Evolutionary conservation across 53 echinoderm and acorn worm genomes (phyloP), one percentile per base, ranked within the genome.

Genomic region (Apostichopus leukothele): DNA sequence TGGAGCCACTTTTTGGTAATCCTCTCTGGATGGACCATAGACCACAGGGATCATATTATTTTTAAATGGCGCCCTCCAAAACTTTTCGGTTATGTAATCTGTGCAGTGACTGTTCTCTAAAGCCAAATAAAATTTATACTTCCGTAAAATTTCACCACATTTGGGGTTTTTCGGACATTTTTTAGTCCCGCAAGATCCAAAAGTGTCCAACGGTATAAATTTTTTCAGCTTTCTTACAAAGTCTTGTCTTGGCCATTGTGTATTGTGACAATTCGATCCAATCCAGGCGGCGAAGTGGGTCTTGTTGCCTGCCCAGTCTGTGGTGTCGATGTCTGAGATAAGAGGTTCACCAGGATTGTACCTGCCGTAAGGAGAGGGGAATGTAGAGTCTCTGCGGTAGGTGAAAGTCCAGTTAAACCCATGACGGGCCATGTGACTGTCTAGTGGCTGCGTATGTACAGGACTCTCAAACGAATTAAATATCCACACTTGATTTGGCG

Each of bases 51-150:
- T 90, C 6, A 95, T 74, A 21, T 88, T 92, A 16, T 92, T 89
- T 18, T 61, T 76, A 3, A 90, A 52, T 2, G 95, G 75, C 9
- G 89, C 91, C 21, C 90, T 84, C 96, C 96, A 96, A 18, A 96
- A 86, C 74, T 92, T 96, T 79, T 96, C 94, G 0, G 96, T 96
- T n/a, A 96, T 96, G 81, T 94, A 96, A 79, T 96, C 96, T 0
- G 86, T 92, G 78, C 96, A 96, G 50, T 94, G 92, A 50, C 92
- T 92, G 76, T 96, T 96, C 51, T 96, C 96, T 22, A 96, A 67
- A 5, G 96, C 89, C 14, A 96, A 75, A 60, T 83, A 91, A 67
- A 96, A 96, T 71, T 96, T 96, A 52, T 94, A 94, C 27, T 78
- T 61, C 68, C 92, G 52, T 20, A 89, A 55, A 27, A 68, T 80